These are phyloP conservation scores for Ceraclea dissimilis DNA, from an alignment of 2,888 invertebrate genomes.

Conservation along the genomic window DNA sequence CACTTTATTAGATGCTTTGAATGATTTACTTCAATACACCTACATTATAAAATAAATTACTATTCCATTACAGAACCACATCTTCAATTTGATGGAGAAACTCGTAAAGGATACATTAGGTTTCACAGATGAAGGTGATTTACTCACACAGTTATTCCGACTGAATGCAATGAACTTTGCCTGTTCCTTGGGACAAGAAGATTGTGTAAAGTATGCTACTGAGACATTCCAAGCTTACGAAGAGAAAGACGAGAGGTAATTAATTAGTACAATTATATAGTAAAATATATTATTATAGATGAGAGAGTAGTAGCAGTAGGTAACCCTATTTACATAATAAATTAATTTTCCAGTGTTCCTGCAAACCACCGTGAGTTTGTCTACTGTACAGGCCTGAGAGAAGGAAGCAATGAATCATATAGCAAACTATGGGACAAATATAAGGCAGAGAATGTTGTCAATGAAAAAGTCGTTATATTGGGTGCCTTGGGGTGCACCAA, in stretches of 20 bases:
- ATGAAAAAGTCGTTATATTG: slow-evolving; percentile 61
- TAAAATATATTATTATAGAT: too few species aligned
- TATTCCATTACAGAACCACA: not conserved
- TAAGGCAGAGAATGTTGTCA: slow-evolving; percentile 50
- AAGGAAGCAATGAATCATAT: slow-evolving; percentile 57
- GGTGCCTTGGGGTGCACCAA: slow-evolving; percentile 60
- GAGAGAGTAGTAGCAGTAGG: too few species aligned
- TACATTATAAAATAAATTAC: too few species aligned
- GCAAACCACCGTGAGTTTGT: slow-evolving; percentile 56
- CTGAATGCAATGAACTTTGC: slow-evolving; percentile 53
- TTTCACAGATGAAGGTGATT: not conserved
- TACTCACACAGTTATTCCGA: slow-evolving; percentile 50
- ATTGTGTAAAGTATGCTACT: slow-evolving; percentile 48
- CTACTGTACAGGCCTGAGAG: slow-evolving; percentile 67
- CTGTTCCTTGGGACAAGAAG: slow-evolving; percentile 53
- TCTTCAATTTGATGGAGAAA: too few species aligned
- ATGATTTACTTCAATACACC: too few species aligned
- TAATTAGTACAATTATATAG: too few species aligned
- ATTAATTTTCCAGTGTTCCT: slow-evolving; percentile 11
- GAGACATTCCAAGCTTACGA: slow-evolving; percentile 6
- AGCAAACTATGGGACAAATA: slow-evolving; percentile 57
- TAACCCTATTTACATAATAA: too few species aligned
- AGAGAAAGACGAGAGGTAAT: not conserved
- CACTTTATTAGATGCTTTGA: too few species aligned
- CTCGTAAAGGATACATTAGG: too few species aligned